These are phyloP conservation scores for Kryphioiulus occultus DNA, from an alignment of 2,888 invertebrate species.

Conservation along the genomic window DNA sequence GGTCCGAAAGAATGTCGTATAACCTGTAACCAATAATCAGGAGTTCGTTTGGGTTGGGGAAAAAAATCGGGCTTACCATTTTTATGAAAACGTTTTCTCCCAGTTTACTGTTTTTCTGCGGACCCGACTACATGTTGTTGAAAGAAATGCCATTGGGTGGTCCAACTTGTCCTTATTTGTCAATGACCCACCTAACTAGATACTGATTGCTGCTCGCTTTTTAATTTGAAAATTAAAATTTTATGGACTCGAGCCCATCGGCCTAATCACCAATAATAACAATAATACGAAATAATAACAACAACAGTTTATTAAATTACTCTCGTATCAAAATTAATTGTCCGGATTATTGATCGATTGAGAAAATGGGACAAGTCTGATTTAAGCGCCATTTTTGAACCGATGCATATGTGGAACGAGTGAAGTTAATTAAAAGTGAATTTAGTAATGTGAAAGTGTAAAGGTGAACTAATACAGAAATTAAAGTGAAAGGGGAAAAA, in stretches of 20 bases:
- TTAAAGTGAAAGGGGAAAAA: too few relatives aligned
- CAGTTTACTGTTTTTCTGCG: not conserved
- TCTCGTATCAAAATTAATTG: not conserved
- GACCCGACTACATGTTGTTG: not conserved
- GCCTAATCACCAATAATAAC: not conserved
- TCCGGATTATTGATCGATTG: not conserved
- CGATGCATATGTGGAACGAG: too few relatives aligned
- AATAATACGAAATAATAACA: not conserved
- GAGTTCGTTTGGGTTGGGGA: not conserved
- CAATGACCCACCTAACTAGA: not conserved
- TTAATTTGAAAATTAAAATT: not conserved
- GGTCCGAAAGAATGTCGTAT: not conserved
- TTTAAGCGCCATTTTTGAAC: too few relatives aligned
- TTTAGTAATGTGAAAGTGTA: too few relatives aligned
- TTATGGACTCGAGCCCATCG: not conserved
- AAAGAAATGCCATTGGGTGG: not conserved
- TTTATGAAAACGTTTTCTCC: not conserved
- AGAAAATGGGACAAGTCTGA: not conserved
- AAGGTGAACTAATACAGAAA: too few relatives aligned
- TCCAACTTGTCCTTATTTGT: slow-evolving; percentile 9
- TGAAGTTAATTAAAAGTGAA: too few relatives aligned
- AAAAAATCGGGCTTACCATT: not conserved
- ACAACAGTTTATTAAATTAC: not conserved
- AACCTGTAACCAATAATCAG: not conserved
- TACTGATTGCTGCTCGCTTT: not conserved